Evolutionary conservation across 2,888 invertebrate species (phyloP).

Genomic region (Meta bourneti): DNA sequence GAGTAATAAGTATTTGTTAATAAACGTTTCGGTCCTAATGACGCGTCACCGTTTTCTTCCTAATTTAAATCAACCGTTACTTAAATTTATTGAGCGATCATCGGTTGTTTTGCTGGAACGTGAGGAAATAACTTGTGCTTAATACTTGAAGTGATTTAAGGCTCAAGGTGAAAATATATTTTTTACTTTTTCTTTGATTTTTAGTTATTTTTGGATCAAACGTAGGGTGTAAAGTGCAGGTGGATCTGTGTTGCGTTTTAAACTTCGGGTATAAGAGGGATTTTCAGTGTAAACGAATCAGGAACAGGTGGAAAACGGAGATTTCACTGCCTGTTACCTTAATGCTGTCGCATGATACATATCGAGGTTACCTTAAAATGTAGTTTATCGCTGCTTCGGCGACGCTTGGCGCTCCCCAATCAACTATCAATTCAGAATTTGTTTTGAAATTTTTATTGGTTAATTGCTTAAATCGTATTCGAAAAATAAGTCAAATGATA

Average conservation of each 20-base stretch:
- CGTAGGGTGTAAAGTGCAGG: background rate
- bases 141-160: background rate
- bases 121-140: background rate
- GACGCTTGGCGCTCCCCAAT: too few species aligned
- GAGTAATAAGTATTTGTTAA: background rate
- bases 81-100: constrained; percentile 25
- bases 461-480: too few species aligned
- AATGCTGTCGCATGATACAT: too few species aligned
- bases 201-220: background rate
- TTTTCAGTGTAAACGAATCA: too few species aligned
- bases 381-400: too few species aligned
- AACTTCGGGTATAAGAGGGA: too few species aligned
- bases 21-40: background rate
- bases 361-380: too few species aligned
- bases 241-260: background rate
- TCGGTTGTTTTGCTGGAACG: background rate
- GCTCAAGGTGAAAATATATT: background rate
- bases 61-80: constrained; percentile 20
- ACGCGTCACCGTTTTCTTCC: background rate
- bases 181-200: background rate
- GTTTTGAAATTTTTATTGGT: too few species aligned
- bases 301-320: too few species aligned
- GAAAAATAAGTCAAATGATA: too few species aligned
- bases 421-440: too few species aligned
- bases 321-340: too few species aligned